phyloP scores from a whole-genome alignment of 2,888 invertebrate genomes.

The Drosophila koepferae region DNA sequence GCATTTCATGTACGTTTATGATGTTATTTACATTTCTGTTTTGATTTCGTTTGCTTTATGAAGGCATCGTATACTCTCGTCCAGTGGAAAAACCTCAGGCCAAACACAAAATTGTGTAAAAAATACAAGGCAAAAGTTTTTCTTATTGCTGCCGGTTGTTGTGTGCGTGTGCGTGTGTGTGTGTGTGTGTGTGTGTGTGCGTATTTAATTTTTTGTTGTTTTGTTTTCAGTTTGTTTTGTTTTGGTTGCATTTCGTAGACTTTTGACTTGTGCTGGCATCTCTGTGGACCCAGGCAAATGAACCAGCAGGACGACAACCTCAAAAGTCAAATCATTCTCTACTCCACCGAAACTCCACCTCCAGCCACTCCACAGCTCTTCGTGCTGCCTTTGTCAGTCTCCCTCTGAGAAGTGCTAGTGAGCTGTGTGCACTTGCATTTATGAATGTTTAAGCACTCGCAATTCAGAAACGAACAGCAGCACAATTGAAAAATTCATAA shows the following conservation, averaged over 20 bases:
- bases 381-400: neutral
- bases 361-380: neutral
- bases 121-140: conserved; percentile 54
- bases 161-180: neutral
- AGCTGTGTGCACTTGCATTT: conserved; percentile 74
- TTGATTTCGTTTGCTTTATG: conserved; percentile 56
- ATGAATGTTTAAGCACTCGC: conserved; percentile 75
- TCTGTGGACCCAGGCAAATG: conserved; percentile 56
- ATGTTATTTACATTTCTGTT: conserved; percentile 45
- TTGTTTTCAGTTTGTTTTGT: conserved; percentile 61
- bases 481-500: conserved; percentile 78
- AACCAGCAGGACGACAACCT: conserved; percentile 69
- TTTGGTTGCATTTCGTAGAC: conserved; percentile 69
- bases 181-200: conserved; percentile 8
- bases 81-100: conserved; percentile 33
- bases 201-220: conserved; percentile 45
- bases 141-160: conserved; percentile 41
- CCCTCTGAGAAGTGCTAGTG: conserved; percentile 44
- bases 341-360: neutral
- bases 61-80: conserved; percentile 43
- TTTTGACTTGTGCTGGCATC: conserved; percentile 63
- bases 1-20: conserved; percentile 29
- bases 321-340: conserved; percentile 45
- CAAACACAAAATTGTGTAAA: conserved; percentile 33
- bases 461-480: conserved; percentile 46